Evolutionary conservation across 2,888 invertebrate species (phyloP).

Genomic region (Arge pagana): DNA sequence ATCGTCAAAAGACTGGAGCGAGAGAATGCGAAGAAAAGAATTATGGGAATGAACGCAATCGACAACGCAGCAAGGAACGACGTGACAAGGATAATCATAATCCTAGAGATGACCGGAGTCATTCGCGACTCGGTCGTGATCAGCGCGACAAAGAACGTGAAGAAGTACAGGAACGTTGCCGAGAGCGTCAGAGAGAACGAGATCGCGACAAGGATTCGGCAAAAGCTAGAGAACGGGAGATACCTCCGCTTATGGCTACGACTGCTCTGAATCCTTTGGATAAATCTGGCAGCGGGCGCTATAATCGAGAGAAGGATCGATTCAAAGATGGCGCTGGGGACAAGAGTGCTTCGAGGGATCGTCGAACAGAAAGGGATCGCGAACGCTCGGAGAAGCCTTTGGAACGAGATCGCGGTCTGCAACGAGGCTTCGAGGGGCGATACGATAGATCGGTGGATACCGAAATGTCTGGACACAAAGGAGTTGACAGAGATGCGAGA

Average conservation of each 20-base stretch:
- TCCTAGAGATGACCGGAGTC: conserved; percentile 42
- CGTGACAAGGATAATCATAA: conserved; percentile 47
- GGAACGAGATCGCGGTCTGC: conserved; percentile 37
- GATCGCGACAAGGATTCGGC: conserved; percentile 60
- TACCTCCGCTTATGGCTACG: conserved; percentile 61
- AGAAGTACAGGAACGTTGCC: conserved; percentile 70
- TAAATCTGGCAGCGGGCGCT: conserved; percentile 43
- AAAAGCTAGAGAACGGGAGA: conserved; percentile 58
- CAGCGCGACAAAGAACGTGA: conserved; percentile 65
- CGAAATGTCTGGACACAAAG: conserved; percentile 40
- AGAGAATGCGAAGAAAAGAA: conserved; percentile 47
- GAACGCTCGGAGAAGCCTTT: conserved; percentile 34
- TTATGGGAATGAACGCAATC: conserved; percentile 66
- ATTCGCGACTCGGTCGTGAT: conserved; percentile 38
- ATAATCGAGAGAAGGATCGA: conserved; percentile 44
- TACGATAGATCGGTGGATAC: conserved; percentile 47
- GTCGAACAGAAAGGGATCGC: conserved; percentile 46
- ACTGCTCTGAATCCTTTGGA: conserved; percentile 38
- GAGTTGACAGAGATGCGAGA: conserved; percentile 61
- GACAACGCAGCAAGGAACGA: conserved; percentile 51
- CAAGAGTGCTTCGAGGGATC: conserved; percentile 41
- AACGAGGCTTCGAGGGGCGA: conserved; percentile 43
- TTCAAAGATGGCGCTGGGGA: conserved; percentile 36
- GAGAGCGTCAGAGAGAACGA: conserved; percentile 64
- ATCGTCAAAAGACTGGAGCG: conserved; percentile 53